phyloP scores from a whole-genome alignment of 1,140 invertebrate genomes.

The Platorchestia sp. region DNA sequence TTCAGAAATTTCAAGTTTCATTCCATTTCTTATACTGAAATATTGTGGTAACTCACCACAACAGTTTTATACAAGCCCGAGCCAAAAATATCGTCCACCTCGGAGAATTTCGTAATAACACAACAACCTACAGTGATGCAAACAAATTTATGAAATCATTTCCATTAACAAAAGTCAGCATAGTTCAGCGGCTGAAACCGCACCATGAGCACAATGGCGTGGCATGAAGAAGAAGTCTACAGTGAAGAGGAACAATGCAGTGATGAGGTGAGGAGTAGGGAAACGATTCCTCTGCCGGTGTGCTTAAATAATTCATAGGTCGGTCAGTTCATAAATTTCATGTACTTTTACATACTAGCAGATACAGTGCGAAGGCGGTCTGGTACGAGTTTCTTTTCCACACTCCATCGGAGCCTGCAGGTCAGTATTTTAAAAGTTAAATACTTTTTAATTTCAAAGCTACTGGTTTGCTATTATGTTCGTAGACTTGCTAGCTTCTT shows the following conservation, averaged over 20 bases:
- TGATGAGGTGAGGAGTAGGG: background rate
- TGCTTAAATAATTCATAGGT: background rate
- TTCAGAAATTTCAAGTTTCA: no score
- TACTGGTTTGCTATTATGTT: no score
- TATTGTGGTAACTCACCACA: background rate
- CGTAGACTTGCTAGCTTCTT: no score
- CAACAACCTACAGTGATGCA: background rate
- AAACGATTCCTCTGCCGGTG: background rate
- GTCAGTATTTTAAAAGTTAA: no score
- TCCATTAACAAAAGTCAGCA: no score
- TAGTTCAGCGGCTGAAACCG: background rate
- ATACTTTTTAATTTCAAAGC: no score
- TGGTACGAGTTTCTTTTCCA: no score
- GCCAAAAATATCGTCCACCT: background rate
- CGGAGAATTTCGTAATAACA: background rate
- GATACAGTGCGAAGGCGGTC: no score
- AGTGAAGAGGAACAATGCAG: background rate
- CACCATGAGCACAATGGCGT: background rate
- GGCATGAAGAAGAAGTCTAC: background rate
- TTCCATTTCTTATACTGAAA: background rate
- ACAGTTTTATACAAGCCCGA: background rate
- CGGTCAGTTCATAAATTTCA: background rate
- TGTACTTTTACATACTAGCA: background rate
- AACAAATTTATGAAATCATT: background rate
- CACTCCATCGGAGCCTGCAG: no score